Conservation (phyloP, 2,888 invertebrate genomes). For the Capitulum mitella region DNA sequence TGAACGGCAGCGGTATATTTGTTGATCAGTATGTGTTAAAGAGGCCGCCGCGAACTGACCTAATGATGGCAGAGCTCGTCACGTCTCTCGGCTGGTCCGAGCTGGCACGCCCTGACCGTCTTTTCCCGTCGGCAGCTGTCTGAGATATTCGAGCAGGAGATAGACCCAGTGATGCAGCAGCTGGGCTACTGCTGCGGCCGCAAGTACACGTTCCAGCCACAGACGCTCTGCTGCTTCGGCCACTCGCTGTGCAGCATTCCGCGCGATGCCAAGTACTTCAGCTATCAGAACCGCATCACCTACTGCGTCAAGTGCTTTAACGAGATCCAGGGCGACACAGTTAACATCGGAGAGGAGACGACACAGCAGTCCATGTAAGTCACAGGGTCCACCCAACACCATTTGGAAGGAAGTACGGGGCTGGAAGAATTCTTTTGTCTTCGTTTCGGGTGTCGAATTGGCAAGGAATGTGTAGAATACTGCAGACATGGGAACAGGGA, state of each 20-base stretch:
- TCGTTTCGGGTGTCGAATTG: no score
- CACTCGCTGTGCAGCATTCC: constrained; percentile 91
- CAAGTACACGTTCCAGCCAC: constrained; percentile 97
- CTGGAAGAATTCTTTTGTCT: no score
- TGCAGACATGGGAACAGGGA: no score
- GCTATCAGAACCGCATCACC: constrained; percentile 96
- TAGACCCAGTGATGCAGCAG: constrained; percentile 96
- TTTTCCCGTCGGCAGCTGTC: constrained; percentile 62
- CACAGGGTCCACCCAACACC: no score
- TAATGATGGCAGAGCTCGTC: no score
- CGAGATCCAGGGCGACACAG: constrained; percentile 95
- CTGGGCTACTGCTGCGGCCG: constrained; percentile 99
- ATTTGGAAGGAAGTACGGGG: no score
- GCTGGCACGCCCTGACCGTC: no score
- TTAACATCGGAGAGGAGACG: constrained; percentile 80
- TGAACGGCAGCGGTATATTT: no score
- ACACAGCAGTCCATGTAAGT: constrained; percentile 88
- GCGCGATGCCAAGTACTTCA: constrained; percentile 95
- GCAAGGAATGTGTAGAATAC: no score
- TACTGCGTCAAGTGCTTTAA: constrained; percentile 99
- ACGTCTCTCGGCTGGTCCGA: no score
- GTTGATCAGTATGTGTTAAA: no score
- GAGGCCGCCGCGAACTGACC: no score
- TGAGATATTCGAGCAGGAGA: constrained; percentile 95
- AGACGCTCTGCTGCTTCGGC: constrained; percentile 97